These are phyloP conservation scores for Pangasius mekongensis DNA, from an alignment of 2,797 vertebrate species.

Conservation along the genomic window DNA sequence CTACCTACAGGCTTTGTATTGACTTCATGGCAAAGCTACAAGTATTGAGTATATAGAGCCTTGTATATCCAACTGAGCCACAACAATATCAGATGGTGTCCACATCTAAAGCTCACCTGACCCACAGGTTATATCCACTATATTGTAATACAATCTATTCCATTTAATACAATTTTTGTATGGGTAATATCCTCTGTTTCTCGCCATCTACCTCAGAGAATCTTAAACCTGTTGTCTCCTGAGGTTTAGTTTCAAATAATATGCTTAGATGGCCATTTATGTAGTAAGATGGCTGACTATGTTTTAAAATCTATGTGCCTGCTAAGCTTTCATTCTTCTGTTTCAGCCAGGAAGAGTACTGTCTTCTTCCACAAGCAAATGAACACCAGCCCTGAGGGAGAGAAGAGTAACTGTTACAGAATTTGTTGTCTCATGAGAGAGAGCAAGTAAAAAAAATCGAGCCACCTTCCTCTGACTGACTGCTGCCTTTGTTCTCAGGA, in stretches of 20 bases:
- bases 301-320: background rate
- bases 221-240: background rate
- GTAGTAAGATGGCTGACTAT: background rate
- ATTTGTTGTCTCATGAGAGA: slow-evolving; percentile 18
- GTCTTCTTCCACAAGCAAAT: slow-evolving; percentile 5
- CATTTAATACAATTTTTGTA: background rate
- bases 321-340: background rate
- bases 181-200: background rate
- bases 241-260: background rate
- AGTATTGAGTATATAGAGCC: no score
- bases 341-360: background rate
- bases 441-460: background rate
- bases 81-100: background rate
- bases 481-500: slow-evolving; percentile 36
- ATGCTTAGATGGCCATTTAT: background rate
- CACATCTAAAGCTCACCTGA: background rate
- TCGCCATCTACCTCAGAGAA: background rate
- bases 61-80: background rate
- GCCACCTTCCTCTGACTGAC: slow-evolving; percentile 30
- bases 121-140: background rate
- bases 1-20: background rate
- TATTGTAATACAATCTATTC: background rate
- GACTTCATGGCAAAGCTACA: background rate
- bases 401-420: background rate
- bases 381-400: background rate